Evolutionary conservation across 1,140 invertebrate genomes (phyloP), one percentile per base, ranked within the genome.

Genomic region (Augochlora pura): DNA sequence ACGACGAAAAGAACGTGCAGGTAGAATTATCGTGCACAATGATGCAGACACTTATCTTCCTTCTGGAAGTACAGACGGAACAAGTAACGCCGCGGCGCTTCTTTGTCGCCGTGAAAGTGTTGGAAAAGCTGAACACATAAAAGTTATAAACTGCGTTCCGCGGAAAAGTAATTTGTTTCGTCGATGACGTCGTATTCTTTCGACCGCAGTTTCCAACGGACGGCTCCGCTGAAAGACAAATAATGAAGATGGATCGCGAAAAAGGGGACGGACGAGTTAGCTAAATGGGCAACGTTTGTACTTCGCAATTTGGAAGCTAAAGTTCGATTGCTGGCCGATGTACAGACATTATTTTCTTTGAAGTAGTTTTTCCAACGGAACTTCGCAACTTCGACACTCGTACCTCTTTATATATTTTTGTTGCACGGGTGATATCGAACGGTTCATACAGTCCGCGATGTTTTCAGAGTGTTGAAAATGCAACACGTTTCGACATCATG

Each of bases 11-110:
- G 27, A 27, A 57, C 32, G n/a, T n/a, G 49, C 32, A 21, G 12
- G 4, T 14, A 4, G 8, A 69, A 66, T 69, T 68, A 76, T 68
- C 73, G 57, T 38, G 74, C 59, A 46, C 52, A 69, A 23, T 21
- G 21, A 6, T 46, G 54, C 42, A 59, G 42, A n/a, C n/a, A 60
- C 67, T 76, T 69, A 39, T 60, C 65, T 76, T 38, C n/a, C 25
- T 46, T 57, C 21, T 16, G 38, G 67, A 69, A 25, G 27, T 21
- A 6, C 23, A 60, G 39, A 52, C 21, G 6, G 2, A 14, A 18
- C 25, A 32, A n/a, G n/a, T 18, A 9, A 38, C 0, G 9, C 12
- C 18, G 64, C 39, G 25, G n/a, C 27, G 21, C 10, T 14, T 8
- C 2, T 9, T 0, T 5, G 42, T 4, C 49, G 25, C 38, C 12